phyloP scores from a whole-genome alignment of 2,797 vertebrate species.

The Thamnophis elegans region DNA sequence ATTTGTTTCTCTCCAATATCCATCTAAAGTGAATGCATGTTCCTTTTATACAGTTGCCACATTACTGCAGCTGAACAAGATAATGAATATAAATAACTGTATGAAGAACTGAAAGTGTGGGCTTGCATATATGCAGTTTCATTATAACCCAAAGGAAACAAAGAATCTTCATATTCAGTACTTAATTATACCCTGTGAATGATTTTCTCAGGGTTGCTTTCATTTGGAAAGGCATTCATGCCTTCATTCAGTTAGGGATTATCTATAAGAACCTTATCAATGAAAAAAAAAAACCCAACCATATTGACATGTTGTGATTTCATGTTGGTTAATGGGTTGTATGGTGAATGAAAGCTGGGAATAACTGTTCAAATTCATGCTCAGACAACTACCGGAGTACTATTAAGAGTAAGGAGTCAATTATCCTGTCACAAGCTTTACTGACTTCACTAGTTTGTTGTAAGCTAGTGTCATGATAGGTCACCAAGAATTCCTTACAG shows the following conservation, averaged over 20 bases:
- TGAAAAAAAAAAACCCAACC: background rate
- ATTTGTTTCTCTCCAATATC: background rate
- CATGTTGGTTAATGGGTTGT: background rate
- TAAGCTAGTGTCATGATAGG: background rate
- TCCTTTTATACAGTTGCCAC: conserved; percentile 44
- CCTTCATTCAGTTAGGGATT: background rate
- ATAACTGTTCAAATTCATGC: background rate
- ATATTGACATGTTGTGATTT: background rate
- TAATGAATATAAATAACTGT: conserved; percentile 56
- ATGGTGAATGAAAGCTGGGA: background rate
- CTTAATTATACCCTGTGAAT: conserved; percentile 30
- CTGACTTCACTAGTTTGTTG: background rate
- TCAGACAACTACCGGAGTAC: background rate
- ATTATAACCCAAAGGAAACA: conserved; percentile 39
- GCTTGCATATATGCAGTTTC: conserved; percentile 28
- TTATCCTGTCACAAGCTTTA: background rate
- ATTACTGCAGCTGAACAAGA: conserved; percentile 31
- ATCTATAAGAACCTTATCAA: background rate
- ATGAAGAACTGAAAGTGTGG: conserved; percentile 26
- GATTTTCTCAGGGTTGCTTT: conserved; percentile 9
- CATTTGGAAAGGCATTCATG: background rate
- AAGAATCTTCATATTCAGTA: conserved; percentile 35
- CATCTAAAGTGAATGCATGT: conserved; percentile 36
- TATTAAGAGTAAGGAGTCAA: background rate
- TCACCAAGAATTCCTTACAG: background rate